These are phyloP conservation scores for Pelochelys cantorii DNA, from an alignment of 2,797 vertebrate genomes.

Conservation along the genomic window DNA sequence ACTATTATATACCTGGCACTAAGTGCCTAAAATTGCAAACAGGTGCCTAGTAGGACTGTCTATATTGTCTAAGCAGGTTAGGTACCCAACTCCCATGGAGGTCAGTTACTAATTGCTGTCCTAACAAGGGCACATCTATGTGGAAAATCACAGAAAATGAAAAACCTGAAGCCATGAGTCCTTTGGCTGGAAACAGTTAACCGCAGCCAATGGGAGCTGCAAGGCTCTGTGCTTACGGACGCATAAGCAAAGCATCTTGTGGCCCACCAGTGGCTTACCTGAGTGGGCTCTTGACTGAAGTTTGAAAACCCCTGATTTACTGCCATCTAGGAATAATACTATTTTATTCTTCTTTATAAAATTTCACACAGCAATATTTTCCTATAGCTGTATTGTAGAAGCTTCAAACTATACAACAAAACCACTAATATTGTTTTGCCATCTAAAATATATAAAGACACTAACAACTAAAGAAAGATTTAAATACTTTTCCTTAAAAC, in stretches of 20 bases:
- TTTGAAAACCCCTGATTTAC: too few relatives aligned
- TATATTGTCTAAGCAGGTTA: background rate
- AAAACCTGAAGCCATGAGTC: background rate
- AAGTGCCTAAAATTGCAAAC: background rate
- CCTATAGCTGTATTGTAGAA: background rate
- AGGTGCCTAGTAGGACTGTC: background rate
- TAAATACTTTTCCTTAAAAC: background rate
- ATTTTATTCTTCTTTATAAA: background rate
- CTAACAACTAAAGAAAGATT: background rate
- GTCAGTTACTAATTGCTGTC: background rate
- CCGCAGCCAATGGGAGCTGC: too few relatives aligned
- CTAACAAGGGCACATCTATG: background rate
- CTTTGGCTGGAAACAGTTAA: too few relatives aligned
- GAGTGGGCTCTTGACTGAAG: too few relatives aligned
- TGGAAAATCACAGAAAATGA: background rate
- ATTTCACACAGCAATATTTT: background rate
- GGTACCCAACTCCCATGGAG: background rate
- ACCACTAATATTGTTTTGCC: background rate
- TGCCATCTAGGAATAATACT: background rate
- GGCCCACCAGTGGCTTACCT: too few relatives aligned
- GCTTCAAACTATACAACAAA: background rate
- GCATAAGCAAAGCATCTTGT: too few relatives aligned
- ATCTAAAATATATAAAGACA: background rate
- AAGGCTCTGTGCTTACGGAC: too few relatives aligned
- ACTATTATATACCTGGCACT: background rate